Evolutionary conservation across 2,797 vertebrate species (phyloP).

Genomic region (Epinephelus awoara): DNA sequence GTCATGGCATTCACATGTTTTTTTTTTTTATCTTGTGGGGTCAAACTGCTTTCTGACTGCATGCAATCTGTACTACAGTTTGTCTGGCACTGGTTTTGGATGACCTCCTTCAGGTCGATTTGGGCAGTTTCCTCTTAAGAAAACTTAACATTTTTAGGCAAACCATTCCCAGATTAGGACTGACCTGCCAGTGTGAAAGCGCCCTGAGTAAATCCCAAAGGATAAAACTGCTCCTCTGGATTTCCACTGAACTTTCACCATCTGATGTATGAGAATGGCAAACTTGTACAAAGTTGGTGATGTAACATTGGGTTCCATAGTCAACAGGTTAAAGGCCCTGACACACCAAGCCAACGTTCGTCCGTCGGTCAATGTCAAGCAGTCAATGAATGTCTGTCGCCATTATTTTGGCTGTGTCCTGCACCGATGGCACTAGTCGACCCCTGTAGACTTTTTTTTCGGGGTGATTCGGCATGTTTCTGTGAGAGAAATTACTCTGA

Average conservation of each 20-base stretch:
- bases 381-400: no score
- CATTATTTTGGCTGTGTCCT: no score
- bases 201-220: neutral
- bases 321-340: slow-evolving; percentile 37
- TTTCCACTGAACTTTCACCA: slow-evolving; percentile 23
- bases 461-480: no score
- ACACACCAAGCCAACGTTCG: no score
- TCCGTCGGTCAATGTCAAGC: no score
- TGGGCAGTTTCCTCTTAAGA: neutral
- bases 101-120: neutral
- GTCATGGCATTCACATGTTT: neutral
- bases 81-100: neutral
- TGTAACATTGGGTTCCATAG: slow-evolving; percentile 21
- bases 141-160: neutral
- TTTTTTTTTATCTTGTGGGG: no score
- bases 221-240: neutral
- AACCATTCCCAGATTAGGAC: slow-evolving; percentile 27
- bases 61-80: neutral
- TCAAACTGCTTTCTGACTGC: neutral
- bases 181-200: slow-evolving; percentile 36
- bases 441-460: no score
- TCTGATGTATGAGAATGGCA: slow-evolving; percentile 13
- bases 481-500: no score
- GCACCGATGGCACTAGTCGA: no score
- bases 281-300: slow-evolving; percentile 1